Evolutionary conservation across 2,888 invertebrate genomes (phyloP), one percentile per base, ranked within the genome.

Genomic region (Melanotus villosus): DNA sequence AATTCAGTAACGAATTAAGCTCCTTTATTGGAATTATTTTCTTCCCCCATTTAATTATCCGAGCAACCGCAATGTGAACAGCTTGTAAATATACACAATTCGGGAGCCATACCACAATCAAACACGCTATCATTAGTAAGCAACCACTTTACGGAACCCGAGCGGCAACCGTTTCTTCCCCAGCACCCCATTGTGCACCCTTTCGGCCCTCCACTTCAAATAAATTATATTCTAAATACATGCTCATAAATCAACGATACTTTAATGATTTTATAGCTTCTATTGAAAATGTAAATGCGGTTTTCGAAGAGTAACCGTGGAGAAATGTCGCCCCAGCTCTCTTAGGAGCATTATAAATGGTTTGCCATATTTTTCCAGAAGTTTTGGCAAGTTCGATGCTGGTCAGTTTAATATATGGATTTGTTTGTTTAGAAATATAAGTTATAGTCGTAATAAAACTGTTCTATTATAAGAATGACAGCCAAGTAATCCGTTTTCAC

Each of bases 141-240:
- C 70, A 68, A 65, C 70, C 70, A 70, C 72, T 72, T 72, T 70
- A 66, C 30, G 64, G n/a, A 19, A 57, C 60, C 65, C 65, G 59
- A 59, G 67, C 69, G 68, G 71, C 68, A 66, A 71, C 73, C 73
- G 71, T 70, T 67, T 70, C 70, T 32, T 36, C 67, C 67, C 66
- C n/a, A 66, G 72, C 65, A 68, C 69, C 67, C 65, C 56, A 72
- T 70, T 68, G 71, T 71, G 69, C 32, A 73, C 71, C 75, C 75
- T 69, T 75, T 72, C 63, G 68, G 34, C 73, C 72, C 65, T 71
- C 73, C 72, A 77, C 77, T 77, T 71, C 67, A 77, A 76, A 78
- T 78, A 77, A 77, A 77, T 78, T 77, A 77, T 69, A 73, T 64
- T 75, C 73, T 76, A 75, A 77, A 77, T 73, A 70, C 72, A 68